phyloP scores from a whole-genome alignment of 2,888 invertebrate species.

The Drosophila colorata region DNA sequence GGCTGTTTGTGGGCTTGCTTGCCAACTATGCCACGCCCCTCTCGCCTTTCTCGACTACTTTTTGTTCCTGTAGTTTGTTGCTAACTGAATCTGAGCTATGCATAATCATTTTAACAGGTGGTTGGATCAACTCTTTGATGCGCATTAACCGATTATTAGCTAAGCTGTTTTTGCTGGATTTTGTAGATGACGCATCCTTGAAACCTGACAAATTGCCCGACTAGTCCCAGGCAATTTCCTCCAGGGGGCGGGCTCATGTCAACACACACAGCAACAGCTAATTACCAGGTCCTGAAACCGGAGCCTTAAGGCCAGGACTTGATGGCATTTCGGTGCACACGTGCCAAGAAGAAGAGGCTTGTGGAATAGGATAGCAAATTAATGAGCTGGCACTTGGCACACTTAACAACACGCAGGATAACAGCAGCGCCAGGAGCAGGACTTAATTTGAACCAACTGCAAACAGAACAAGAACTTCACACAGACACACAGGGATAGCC shows the following conservation, averaged over 20 bases:
- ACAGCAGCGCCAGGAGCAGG: constrained; percentile 21
- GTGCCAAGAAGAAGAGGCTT: constrained; percentile 37
- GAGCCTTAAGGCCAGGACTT: constrained; percentile 25
- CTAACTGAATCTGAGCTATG: constrained; percentile 29
- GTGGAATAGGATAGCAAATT: constrained; percentile 50
- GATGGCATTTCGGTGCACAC: constrained; percentile 39
- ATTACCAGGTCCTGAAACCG: constrained; percentile 45
- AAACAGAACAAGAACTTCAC: constrained; percentile 11
- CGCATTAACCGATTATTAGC: constrained; percentile 21
- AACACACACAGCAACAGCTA: constrained; percentile 30
- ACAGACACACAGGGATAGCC: constrained; percentile 5
- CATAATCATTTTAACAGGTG: constrained; percentile 26
- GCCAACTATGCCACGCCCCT: constrained; percentile 1
- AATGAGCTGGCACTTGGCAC: constrained; percentile 62
- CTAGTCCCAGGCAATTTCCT: constrained; percentile 29
- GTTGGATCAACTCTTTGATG: constrained; percentile 26
- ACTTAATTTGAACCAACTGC: constrained; percentile 37
- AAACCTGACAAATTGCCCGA: constrained; percentile 34
- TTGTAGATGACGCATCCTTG: constrained; percentile 12
- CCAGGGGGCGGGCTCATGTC: constrained; percentile 3
- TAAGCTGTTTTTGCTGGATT: constrained; percentile 26
- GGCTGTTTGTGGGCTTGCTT: constrained; percentile 40
- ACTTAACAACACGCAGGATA: constrained; percentile 29
- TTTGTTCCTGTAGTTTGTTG: background rate
- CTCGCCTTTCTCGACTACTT: background rate